Percentiles rank a stretch among this genome's conserved stretches.
phyloP scores from a whole-genome alignment of 2,113 vertebrate genomes.

The Tupaia tana region DNA sequence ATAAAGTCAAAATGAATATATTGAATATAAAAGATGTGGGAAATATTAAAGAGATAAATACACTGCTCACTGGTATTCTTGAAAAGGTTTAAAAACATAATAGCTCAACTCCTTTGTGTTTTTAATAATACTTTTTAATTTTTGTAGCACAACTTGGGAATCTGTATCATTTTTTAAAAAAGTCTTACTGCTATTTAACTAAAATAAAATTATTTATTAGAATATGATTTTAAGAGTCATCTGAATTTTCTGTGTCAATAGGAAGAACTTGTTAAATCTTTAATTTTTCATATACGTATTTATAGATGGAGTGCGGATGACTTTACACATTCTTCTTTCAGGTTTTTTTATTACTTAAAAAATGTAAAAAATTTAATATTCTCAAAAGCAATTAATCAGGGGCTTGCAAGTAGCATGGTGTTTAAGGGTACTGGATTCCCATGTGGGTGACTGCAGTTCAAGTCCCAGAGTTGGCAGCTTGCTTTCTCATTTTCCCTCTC shows the following conservation, averaged over 20 bases:
- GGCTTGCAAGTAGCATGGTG: too few relatives aligned
- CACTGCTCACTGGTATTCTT: neutral
- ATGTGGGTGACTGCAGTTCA: too few relatives aligned
- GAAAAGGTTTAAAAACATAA: neutral
- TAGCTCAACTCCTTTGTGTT: neutral
- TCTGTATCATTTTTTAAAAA: neutral
- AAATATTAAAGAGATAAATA: neutral
- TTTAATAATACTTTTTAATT: neutral
- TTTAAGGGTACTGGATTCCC: too few relatives aligned
- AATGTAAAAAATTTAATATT: neutral
- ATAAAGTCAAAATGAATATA: neutral
- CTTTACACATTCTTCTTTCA: neutral
- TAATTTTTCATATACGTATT: neutral
- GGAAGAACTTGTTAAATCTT: neutral
- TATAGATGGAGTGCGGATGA: neutral
- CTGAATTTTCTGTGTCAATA: neutral
- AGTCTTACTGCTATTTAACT: neutral
- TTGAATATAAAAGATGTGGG: neutral
- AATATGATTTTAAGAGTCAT: neutral
- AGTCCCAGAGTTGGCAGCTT: too few relatives aligned
- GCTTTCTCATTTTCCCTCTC: too few relatives aligned
- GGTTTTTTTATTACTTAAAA: neutral
- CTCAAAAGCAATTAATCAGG: neutral
- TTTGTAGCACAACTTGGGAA: neutral
- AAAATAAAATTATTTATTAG: neutral